Evolutionary conservation across 2,888 invertebrate species (phyloP).

Genomic region (Protonemura montana): DNA sequence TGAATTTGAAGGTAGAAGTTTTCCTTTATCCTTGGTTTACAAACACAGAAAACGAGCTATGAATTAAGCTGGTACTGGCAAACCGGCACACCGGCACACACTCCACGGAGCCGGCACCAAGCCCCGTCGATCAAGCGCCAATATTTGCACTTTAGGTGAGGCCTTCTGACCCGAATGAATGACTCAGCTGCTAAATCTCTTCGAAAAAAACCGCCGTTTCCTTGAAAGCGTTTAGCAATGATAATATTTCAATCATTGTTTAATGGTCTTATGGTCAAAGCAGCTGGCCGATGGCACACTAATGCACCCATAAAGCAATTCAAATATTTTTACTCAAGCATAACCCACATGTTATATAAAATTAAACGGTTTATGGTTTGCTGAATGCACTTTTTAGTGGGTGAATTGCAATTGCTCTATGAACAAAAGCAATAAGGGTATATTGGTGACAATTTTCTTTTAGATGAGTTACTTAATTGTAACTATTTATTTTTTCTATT

Average conservation of each 20-base stretch:
- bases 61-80: no score
- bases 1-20: no score
- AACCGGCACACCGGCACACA: no score
- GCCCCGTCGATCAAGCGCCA: not conserved
- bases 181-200: not conserved
- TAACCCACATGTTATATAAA: not conserved
- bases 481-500: not conserved
- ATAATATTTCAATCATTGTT: conserved; percentile 20
- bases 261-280: not conserved
- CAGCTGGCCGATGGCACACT: not conserved
- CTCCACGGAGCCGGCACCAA: no score
- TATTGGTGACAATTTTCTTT: no score
- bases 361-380: not conserved
- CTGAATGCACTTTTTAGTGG: not conserved
- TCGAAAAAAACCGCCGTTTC: not conserved
- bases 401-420: no score
- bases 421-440: no score
- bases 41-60: no score
- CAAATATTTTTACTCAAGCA: no score
- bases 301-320: no score
- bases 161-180: not conserved
- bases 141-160: not conserved
- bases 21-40: no score
- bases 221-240: not conserved
- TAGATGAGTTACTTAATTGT: no score